Conservation (phyloP, 2,888 invertebrate species). For the Drosophila anomalata region DNA sequence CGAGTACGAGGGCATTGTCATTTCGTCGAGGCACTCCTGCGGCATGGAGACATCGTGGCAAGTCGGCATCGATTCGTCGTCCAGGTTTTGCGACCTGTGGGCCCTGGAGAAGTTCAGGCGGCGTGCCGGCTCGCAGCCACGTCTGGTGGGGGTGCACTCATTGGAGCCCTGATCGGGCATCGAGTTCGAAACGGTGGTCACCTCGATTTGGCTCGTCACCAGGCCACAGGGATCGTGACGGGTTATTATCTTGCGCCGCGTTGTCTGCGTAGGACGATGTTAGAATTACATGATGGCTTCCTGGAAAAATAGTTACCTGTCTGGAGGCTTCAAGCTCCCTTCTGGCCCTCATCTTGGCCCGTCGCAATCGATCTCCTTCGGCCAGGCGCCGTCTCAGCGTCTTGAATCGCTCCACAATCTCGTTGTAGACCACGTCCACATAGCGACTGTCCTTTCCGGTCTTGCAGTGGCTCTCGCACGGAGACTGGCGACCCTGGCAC, state of each 20-base stretch:
- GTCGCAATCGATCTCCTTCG: neutral
- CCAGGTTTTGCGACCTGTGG: conserved; percentile 33
- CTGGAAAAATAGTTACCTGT: neutral
- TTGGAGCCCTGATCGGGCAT: neutral
- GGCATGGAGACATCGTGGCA: conserved; percentile 24
- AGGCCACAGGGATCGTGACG: conserved; percentile 49
- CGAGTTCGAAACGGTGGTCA: conserved; percentile 41
- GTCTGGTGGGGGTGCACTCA: conserved; percentile 12
- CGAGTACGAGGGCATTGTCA: conserved; percentile 19
- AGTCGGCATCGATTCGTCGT: conserved; percentile 48
- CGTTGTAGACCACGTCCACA: conserved; percentile 35
- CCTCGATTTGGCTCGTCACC: conserved; percentile 47
- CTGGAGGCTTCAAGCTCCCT: neutral
- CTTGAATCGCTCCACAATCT: conserved; percentile 42
- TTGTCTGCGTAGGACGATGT: conserved; percentile 16
- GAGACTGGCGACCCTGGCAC: neutral
- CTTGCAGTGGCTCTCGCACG: conserved; percentile 5
- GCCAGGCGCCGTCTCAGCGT: conserved; percentile 17
- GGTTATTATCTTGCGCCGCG: conserved; percentile 37
- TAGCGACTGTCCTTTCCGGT: conserved; percentile 7
- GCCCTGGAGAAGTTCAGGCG: conserved; percentile 31
- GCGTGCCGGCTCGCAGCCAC: conserved; percentile 9
- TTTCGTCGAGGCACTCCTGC: conserved; percentile 14
- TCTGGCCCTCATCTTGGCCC: neutral
- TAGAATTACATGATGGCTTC: neutral